Evolutionary conservation across 1,140 invertebrate species (phyloP).

Genomic region (Papilio glaucus): DNA sequence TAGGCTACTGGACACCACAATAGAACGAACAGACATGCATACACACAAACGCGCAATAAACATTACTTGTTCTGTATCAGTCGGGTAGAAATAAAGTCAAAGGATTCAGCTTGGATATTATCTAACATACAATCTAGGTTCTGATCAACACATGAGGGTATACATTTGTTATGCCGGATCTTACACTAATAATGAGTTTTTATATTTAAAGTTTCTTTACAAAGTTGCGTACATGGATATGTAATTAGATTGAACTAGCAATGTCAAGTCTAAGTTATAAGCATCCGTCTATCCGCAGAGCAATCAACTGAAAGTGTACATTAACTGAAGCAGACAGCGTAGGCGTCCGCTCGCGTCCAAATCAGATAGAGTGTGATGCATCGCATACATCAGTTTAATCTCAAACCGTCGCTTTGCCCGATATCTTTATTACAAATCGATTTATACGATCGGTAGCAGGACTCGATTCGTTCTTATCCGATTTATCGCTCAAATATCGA

Average conservation of each 20-base stretch:
- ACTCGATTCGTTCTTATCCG: slow-evolving; percentile 45
- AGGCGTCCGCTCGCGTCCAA: slow-evolving; percentile 45
- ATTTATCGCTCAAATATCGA: slow-evolving; percentile 44
- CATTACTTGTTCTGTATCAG: too few species aligned
- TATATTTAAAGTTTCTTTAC: not conserved
- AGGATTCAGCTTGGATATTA: not conserved
- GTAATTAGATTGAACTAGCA: not conserved
- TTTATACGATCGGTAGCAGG: slow-evolving; percentile 51
- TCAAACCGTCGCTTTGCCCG: slow-evolving; percentile 29
- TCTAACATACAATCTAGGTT: not conserved
- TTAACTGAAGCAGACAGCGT: slow-evolving; percentile 15
- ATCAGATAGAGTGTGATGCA: slow-evolving; percentile 51
- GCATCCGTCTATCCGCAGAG: not conserved
- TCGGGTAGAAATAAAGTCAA: too few species aligned
- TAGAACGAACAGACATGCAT: too few species aligned
- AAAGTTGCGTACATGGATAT: not conserved
- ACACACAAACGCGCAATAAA: too few species aligned
- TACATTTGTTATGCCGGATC: too few species aligned
- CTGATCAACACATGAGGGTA: too few species aligned
- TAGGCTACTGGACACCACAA: too few species aligned
- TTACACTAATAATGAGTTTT: too few species aligned
- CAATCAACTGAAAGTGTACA: not conserved
- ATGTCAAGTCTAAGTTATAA: slow-evolving; percentile 1
- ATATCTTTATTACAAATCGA: slow-evolving; percentile 60
- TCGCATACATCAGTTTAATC: slow-evolving; percentile 23